Conservation (phyloP, 2,113 vertebrate species). For the Axis porcinus region DNA sequence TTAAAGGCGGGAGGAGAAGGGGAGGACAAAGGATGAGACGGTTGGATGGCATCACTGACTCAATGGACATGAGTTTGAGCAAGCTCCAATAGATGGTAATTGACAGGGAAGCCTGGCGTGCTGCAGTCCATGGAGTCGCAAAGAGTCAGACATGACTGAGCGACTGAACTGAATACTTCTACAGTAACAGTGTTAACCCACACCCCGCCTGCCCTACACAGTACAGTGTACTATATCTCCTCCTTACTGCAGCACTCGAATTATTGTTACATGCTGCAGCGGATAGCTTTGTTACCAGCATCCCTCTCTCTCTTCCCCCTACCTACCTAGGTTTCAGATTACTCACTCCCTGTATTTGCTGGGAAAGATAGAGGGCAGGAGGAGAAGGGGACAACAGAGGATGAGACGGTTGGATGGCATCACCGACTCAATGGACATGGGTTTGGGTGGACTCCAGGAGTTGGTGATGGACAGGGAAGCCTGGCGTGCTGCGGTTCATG, state of each 20-base stretch:
- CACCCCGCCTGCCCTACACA: not conserved
- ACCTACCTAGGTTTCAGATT: not conserved
- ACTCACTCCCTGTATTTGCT: not conserved
- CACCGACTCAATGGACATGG: not conserved
- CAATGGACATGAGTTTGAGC: not conserved
- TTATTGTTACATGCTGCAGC: not conserved
- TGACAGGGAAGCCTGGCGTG: not conserved
- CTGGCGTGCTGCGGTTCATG: fast-evolving
- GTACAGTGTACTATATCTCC: not conserved
- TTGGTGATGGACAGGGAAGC: not conserved
- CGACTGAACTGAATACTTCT: not conserved
- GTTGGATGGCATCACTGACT: not conserved
- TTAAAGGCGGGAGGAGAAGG: not conserved
- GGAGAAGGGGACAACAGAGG: not conserved
- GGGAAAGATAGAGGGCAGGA: not conserved
- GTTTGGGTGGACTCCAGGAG: not conserved
- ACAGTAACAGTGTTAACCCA: not conserved
- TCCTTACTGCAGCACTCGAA: not conserved
- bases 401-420: not conserved
- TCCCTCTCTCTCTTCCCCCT: not conserved
- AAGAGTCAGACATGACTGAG: not conserved
- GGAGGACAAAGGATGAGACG: not conserved
- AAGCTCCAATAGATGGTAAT: not conserved
- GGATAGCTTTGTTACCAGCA: not conserved
- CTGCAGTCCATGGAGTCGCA: not conserved